phyloP scores from a whole-genome alignment of 2,888 invertebrate species.

The Meiosimyza platycephala region DNA sequence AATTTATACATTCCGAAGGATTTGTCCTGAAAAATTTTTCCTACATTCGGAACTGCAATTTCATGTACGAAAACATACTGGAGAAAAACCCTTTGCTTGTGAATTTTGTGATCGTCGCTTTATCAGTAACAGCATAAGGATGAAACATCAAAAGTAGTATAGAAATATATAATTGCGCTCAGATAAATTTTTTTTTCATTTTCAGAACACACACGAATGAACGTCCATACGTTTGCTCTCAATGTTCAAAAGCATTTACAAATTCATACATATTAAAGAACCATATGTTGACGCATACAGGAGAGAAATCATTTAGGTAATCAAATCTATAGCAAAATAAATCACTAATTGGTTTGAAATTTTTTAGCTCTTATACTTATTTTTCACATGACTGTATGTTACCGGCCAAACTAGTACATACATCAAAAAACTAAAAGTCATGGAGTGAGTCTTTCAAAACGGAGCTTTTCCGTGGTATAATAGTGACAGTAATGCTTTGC shows the following conservation, averaged over 20 bases:
- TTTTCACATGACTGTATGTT: too few species aligned
- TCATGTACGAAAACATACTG: constrained; percentile 42
- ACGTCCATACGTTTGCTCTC: constrained; percentile 40
- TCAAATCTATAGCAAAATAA: background rate
- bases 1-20: constrained; percentile 7
- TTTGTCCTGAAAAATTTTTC: constrained; percentile 35
- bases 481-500: too few species aligned
- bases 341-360: too few species aligned
- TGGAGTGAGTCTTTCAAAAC: too few species aligned
- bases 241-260: constrained; percentile 40
- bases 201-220: constrained; percentile 42
- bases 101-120: constrained; percentile 38
- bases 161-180: background rate
- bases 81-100: constrained; percentile 42
- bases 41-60: constrained; percentile 38
- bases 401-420: too few species aligned
- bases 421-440: too few species aligned
- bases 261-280: constrained; percentile 41
- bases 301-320: constrained; percentile 36
- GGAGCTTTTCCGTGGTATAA: too few species aligned
- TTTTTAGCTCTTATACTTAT: too few species aligned
- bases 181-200: background rate
- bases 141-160: constrained; percentile 40
- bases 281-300: constrained; percentile 38
- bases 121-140: constrained; percentile 38